Conservation (phyloP, 2,888 invertebrate species). For the Euzophera pinguis region DNA sequence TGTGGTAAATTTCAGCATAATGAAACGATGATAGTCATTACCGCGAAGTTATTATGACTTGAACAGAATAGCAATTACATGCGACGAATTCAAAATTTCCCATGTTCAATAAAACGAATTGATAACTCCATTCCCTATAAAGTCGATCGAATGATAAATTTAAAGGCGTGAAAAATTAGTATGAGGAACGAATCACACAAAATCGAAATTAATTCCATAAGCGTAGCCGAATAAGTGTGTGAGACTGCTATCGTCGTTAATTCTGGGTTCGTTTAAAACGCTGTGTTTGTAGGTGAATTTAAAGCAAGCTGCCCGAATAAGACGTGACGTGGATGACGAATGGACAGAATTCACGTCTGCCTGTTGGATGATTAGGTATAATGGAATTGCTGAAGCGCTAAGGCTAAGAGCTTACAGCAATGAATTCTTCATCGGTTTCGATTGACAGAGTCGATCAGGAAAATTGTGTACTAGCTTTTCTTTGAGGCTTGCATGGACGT, state of each 20-base stretch:
- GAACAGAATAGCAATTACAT: background rate
- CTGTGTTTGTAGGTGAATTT: slow-evolving; percentile 61
- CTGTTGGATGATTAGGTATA: slow-evolving; percentile 18
- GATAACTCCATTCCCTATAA: background rate
- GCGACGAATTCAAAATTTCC: slow-evolving; percentile 1
- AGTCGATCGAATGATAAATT: background rate
- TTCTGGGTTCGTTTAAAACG: slow-evolving; percentile 67
- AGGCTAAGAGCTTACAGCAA: background rate
- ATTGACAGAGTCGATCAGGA: background rate
- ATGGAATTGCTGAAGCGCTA: background rate
- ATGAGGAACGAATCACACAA: slow-evolving; percentile 9
- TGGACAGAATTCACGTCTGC: slow-evolving; percentile 24
- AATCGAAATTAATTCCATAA: slow-evolving; percentile 34
- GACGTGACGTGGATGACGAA: slow-evolving; percentile 57
- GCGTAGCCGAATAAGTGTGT: slow-evolving; percentile 40
- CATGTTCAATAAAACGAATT: background rate
- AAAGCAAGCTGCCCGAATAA: slow-evolving; percentile 56
- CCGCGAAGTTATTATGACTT: too few species aligned
- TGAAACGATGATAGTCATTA: too few species aligned
- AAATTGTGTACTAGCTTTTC: too few species aligned
- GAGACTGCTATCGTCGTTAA: slow-evolving; percentile 39
- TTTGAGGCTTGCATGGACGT: too few species aligned
- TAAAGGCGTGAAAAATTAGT: slow-evolving; percentile 1
- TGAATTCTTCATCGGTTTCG: background rate
- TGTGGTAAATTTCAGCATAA: too few species aligned